Percentiles rank a stretch among this genome's conserved stretches.
Conservation (phyloP, 2,113 vertebrate genomes). For the Halichoeres trimaculatus region DNA sequence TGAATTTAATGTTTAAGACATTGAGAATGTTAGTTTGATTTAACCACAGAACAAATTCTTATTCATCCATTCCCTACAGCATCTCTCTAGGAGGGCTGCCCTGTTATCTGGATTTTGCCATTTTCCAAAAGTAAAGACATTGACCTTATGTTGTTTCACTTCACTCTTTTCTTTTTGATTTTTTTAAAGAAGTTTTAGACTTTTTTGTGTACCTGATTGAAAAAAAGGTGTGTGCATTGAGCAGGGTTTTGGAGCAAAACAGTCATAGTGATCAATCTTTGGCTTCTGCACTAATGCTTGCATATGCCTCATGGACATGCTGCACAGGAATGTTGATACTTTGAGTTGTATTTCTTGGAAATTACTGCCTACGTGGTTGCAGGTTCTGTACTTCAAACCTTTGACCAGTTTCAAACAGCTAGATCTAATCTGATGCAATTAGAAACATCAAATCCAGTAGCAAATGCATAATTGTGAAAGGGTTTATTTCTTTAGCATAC, state of each 20-base stretch:
- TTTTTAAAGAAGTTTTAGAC: too few species aligned
- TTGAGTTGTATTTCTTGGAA: constrained; percentile 41
- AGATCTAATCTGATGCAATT: constrained; percentile 17
- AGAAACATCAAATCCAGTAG: neutral
- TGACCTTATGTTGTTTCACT: too few species aligned
- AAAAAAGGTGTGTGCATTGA: neutral
- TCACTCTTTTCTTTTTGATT: too few species aligned
- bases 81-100: too few species aligned
- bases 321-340: constrained; percentile 48
- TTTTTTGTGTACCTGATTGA: neutral
- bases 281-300: constrained; percentile 1
- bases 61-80: too few species aligned
- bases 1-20: too few species aligned
- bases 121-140: too few species aligned
- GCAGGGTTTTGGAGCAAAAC: neutral
- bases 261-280: constrained; percentile 19
- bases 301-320: constrained; percentile 6
- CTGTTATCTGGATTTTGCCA: too few species aligned
- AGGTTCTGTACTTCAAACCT: constrained; percentile 11
- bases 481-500: neutral
- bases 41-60: too few species aligned
- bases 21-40: too few species aligned
- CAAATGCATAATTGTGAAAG: neutral
- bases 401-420: neutral
- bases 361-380: constrained; percentile 3